phyloP scores from a whole-genome alignment of 2,888 invertebrate species.

The Nemoura dubitans region DNA sequence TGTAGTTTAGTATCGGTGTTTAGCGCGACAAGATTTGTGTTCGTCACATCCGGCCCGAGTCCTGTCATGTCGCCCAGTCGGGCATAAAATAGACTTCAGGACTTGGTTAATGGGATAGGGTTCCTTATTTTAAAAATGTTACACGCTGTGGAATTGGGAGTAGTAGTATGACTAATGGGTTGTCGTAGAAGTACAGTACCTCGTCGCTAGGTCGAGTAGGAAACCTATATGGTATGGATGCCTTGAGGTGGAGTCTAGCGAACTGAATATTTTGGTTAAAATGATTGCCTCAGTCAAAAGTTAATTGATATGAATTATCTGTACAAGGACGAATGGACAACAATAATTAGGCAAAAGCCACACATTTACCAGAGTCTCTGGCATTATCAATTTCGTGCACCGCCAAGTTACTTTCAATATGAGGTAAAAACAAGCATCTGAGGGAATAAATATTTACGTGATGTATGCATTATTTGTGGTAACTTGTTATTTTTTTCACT shows the following conservation, averaged over 20 bases:
- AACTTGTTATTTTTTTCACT: constrained; percentile 30
- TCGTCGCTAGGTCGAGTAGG: background rate
- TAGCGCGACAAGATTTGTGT: constrained; percentile 18
- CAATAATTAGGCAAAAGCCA: background rate
- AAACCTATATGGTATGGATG: background rate
- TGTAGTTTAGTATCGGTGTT: constrained; percentile 23
- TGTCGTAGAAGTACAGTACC: constrained; percentile 23
- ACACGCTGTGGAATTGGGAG: constrained; percentile 29
- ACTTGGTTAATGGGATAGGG: constrained; percentile 32
- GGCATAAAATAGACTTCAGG: constrained; percentile 42
- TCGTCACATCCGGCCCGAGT: constrained; percentile 30
- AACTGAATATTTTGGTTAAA: background rate
- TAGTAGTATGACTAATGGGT: constrained; percentile 39
- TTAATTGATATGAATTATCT: background rate
- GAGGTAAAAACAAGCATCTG: background rate
- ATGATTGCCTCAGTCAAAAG: background rate
- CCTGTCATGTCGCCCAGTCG: constrained; percentile 33
- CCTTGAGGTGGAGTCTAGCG: background rate
- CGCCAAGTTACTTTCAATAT: background rate
- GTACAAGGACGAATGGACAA: background rate
- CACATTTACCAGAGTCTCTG: background rate
- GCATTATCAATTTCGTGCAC: background rate
- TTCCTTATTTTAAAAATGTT: constrained; percentile 34
- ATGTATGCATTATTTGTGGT: constrained; percentile 34
- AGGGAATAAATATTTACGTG: constrained; percentile 29